Evolutionary conservation across 2,797 vertebrate genomes (phyloP), one percentile per base, ranked within the genome.

Genomic region (Rhinella marina): DNA sequence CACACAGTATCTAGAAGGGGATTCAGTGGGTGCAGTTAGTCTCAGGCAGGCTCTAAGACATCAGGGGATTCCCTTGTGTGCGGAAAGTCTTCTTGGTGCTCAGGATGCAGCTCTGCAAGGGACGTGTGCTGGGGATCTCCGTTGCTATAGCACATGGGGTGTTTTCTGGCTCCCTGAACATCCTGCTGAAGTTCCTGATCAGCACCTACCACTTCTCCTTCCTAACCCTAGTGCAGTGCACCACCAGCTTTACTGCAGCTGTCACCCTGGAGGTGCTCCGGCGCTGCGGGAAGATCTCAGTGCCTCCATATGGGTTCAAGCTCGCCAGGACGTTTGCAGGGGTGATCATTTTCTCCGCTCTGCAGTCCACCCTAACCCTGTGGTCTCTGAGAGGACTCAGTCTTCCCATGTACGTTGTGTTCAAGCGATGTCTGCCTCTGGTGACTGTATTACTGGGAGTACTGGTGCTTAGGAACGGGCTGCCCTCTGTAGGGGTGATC

Each of bases 371-470:
- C 0, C 96, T 99, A 57, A 99, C 98, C 0, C 96, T 99, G 8
- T 98, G 97, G 97, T 97, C 98, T 0, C 96, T 99, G 87, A 95
- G 96, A 0, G 97, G 98, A n/a, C 97, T 99, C 94, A 98, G 97
- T 90, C 95, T 99, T 19, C 98, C 98, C 90, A 98, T 99, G 97
- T 99, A 99, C 90, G 98, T 99, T 41, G 97, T 99, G 82, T 99
- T 99, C 94, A 99, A 99, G 90, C 97, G 98, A 90, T 99, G 98
- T 93, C 94, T 99, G 90, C 98, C 98, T 56, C 95, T 99, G 92
- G 97, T 96, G 93, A 99, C 98, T 14, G 95, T 99, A 88, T 93
- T 95, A 90, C 96, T 98, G 87, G 97, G 98, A 1, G 97, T 97
- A 73, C 96, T 97, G 68, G 95, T 98, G 82, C 96, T 99, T 91